Conservation (phyloP, 2,797 vertebrate genomes). For the Zalophus californianus region DNA sequence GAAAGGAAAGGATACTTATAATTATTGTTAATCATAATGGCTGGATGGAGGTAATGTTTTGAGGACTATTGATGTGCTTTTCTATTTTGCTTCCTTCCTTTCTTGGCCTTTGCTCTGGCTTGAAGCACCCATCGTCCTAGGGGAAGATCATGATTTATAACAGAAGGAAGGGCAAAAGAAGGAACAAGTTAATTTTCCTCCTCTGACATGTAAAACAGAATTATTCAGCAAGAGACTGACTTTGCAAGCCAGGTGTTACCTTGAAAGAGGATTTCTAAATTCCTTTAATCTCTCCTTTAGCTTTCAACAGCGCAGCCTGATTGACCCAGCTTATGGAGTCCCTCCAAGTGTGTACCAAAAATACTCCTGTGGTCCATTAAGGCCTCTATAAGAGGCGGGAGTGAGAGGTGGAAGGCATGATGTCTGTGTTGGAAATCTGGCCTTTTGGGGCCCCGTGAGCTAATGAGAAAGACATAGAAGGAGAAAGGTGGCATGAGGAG, state of each 20-base stretch:
- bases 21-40: not conserved
- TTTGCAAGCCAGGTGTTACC: not conserved
- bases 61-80: not conserved
- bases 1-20: slow-evolving; percentile 14
- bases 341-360: not conserved
- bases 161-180: not conserved
- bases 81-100: slow-evolving; percentile 32
- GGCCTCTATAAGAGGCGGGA: not conserved
- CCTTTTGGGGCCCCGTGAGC: not conserved
- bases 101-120: not conserved
- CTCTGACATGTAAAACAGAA: not conserved
- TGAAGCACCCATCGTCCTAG: not conserved
- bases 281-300: not conserved
- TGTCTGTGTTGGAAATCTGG: not conserved
- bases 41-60: not conserved
- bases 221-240: not conserved
- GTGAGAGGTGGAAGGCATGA: not conserved
- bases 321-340: not conserved
- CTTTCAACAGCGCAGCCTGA: not conserved
- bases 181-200: not conserved
- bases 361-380: not conserved
- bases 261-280: slow-evolving; percentile 44
- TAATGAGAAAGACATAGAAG: not conserved
- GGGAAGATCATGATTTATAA: slow-evolving; percentile 34
- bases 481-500: not conserved